phyloP scores from a whole-genome alignment of 2,797 vertebrate species.

The Microtus obscurus region DNA sequence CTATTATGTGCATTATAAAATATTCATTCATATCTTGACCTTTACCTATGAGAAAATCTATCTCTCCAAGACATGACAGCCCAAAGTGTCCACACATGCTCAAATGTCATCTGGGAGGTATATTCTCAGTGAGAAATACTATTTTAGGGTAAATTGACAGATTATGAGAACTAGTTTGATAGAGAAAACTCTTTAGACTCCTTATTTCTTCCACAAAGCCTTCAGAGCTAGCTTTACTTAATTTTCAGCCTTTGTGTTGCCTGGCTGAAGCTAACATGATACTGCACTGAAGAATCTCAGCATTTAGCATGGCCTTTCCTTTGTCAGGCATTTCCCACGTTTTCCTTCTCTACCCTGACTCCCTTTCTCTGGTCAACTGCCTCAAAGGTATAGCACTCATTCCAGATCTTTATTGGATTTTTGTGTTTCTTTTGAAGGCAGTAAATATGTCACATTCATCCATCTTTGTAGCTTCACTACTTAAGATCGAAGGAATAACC shows the following conservation, averaged over 20 bases:
- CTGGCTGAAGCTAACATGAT: neutral
- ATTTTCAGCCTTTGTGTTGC: neutral
- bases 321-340: neutral
- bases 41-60: neutral
- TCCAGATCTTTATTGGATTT: neutral
- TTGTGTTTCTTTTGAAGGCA: neutral
- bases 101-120: neutral
- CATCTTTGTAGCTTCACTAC: neutral
- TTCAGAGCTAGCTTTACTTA: neutral
- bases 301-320: neutral
- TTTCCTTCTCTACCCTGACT: neutral
- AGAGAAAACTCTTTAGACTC: neutral
- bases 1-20: neutral
- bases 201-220: neutral
- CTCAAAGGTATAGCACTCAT: neutral
- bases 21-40: neutral
- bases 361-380: neutral
- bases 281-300: neutral
- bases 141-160: neutral
- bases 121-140: neutral
- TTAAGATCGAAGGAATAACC: slow-evolving; percentile 10
- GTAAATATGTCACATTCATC: neutral
- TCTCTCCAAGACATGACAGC: neutral
- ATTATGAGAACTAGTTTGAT: neutral
- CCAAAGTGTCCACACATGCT: neutral